Conservation (phyloP, 2,888 invertebrate genomes). For the Caprella mutica region DNA sequence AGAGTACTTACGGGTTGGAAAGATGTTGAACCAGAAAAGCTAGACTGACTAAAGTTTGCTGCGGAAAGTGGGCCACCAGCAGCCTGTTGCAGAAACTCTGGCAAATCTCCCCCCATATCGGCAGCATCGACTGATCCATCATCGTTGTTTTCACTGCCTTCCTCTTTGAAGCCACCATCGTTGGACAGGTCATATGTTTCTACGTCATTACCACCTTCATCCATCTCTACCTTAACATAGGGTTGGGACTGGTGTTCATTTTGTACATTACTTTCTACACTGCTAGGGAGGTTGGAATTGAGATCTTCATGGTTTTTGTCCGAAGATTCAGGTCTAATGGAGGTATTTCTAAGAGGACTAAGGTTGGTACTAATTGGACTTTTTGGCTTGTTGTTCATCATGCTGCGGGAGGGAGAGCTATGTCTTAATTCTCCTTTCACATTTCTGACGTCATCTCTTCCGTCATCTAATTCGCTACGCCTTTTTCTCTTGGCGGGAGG, state of each 20-base stretch:
- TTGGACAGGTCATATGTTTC: slow-evolving; percentile 22
- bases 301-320: no score
- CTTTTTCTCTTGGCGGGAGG: slow-evolving; percentile 31
- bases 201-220: slow-evolving; percentile 22
- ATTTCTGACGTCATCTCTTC: slow-evolving; percentile 31
- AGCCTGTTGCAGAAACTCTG: slow-evolving; percentile 33
- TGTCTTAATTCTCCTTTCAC: slow-evolving; percentile 6
- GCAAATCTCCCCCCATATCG: slow-evolving; percentile 15
- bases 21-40: slow-evolving; percentile 29
- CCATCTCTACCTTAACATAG: slow-evolving; percentile 31
- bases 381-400: slow-evolving; percentile 29
- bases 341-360: slow-evolving; percentile 10
- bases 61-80: slow-evolving; percentile 22
- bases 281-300: not conserved
- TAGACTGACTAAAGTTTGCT: slow-evolving; percentile 15
- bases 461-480: slow-evolving; percentile 28
- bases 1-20: slow-evolving; percentile 31
- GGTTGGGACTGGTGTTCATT: slow-evolving; percentile 15
- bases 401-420: slow-evolving; percentile 16
- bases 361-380: slow-evolving; percentile 19
- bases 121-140: slow-evolving; percentile 5
- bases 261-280: not conserved
- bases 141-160: slow-evolving; percentile 20
- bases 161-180: slow-evolving; percentile 29
- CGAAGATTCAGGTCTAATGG: not conserved